Evolutionary conservation across 53 echinoderm and acorn worm species (phyloP), one percentile per base, ranked within the genome.

Genomic region (Paracentrotus lividus): DNA sequence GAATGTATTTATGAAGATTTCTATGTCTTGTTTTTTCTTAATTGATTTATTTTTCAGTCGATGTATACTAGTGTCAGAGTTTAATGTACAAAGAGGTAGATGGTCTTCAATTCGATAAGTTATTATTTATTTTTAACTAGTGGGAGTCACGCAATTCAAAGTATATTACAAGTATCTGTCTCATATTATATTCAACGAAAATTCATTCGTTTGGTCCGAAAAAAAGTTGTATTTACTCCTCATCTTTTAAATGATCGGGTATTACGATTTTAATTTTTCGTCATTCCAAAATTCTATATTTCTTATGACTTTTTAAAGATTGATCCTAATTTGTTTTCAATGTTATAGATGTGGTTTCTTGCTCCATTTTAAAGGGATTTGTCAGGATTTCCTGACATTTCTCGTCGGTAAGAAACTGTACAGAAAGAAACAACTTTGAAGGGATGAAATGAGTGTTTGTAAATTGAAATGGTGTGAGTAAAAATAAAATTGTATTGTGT

Each of bases 401-500:
- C 81, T 81, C n/a, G 47, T 45, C 33, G 81, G n/a, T 47, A 13
- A 45, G 47, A 78, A 47, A 47, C 40, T 81, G 26, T 81, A 47
- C 45, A 81, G 81, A 81, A 72, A 81, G 81, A 81, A 81, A 47
- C 81, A 14, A 81, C 44, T 81, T 47, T 55, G 86, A 86, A 86
- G 49, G 27, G n/a, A 86, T 36, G 56, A 49, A 33, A 55, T 55
- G 65, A 89, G 64, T 89, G 89, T 60, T 89, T 89, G 89, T 89
- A 89, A 89, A 89, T 89, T 89, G 89, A 86, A 55, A 89, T 61
- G 89, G 89, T 89, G 89, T 89, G 89, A 38, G 89, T 56, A 65
- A 64, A 42, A 89, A 60, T 89, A 4, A 88, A 89, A 89, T 64
- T 89, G 89, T 89, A 64, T 89, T 89, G 89, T 89, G 89, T 89